A percentile compares a stretch with the other conserved stretches of the same genome.
These are phyloP conservation scores for Cynaeus angustus DNA, from an alignment of 2,888 invertebrate species.

Conservation along the genomic window DNA sequence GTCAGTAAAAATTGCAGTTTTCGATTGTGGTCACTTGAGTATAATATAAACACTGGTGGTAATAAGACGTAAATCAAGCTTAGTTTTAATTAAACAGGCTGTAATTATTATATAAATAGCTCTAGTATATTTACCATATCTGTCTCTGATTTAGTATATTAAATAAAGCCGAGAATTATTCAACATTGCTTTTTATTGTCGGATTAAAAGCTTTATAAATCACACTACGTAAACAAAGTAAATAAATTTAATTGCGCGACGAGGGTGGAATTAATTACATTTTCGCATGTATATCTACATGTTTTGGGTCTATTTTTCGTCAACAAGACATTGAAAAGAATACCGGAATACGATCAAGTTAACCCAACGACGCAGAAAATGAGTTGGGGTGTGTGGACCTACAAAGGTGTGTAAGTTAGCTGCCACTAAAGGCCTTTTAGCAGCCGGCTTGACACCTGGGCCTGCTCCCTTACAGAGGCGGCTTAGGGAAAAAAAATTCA, in stretches of 20 bases:
- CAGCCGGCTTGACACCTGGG: constrained; percentile 69
- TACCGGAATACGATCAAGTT: constrained; percentile 60
- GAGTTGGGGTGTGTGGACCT: constrained; percentile 66
- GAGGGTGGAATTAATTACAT: constrained; percentile 18
- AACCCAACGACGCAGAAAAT: constrained; percentile 70
- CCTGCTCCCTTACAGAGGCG: constrained; percentile 57
- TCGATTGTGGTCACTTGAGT: neutral
- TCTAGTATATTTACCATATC: constrained; percentile 20
- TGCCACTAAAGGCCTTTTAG: constrained; percentile 62
- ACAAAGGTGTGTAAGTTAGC: constrained; percentile 66
- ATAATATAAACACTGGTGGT: no score
- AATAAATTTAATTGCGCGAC: constrained; percentile 32
- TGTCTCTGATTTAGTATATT: constrained; percentile 37
- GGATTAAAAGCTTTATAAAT: constrained; percentile 41
- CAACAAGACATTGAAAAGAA: constrained; percentile 37
- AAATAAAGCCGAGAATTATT: constrained; percentile 39
- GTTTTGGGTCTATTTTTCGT: constrained; percentile 11
- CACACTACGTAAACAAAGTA: constrained; percentile 34
- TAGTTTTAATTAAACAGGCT: constrained; percentile 11
- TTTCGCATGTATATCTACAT: constrained; percentile 13
- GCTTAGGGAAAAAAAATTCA: constrained; percentile 17
- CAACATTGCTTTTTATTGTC: constrained; percentile 31
- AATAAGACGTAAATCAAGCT: constrained; percentile 2
- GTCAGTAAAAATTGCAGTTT: no score
- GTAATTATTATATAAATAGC: constrained; percentile 33